Conservation (phyloP, 2,113 vertebrate genomes). For the Istiophorus platypterus region DNA sequence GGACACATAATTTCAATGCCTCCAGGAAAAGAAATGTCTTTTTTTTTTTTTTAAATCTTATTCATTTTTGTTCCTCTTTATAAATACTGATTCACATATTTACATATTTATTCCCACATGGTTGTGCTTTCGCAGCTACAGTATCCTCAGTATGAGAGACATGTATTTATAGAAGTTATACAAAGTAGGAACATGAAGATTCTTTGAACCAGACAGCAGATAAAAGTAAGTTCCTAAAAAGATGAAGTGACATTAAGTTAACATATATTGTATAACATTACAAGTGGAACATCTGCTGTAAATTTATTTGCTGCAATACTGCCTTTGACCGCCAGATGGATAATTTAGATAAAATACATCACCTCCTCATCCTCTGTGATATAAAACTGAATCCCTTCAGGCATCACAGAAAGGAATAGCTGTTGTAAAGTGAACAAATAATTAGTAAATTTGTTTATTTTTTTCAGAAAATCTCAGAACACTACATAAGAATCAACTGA, state of each 20-base stretch:
- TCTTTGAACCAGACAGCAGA: background rate
- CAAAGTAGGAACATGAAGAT: background rate
- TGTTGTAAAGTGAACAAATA: conserved; percentile 5
- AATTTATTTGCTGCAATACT: conserved; percentile 3
- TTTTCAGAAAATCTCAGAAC: conserved; percentile 29
- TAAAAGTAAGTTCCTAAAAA: background rate
- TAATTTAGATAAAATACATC: background rate
- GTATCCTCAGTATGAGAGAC: background rate
- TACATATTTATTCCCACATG: background rate
- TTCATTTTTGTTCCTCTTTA: too few relatives aligned
- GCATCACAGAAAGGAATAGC: background rate
- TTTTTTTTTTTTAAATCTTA: too few relatives aligned
- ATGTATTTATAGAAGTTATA: too few relatives aligned
- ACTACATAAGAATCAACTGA: background rate
- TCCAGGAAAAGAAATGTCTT: too few relatives aligned
- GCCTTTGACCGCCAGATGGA: conserved; percentile 22
- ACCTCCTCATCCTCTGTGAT: background rate
- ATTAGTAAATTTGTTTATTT: conserved; percentile 54
- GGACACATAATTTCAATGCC: too few relatives aligned
- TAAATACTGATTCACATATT: background rate
- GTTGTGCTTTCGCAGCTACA: background rate
- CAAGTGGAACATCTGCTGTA: background rate
- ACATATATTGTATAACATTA: background rate
- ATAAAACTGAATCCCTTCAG: background rate
- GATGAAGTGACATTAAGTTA: background rate